Base-by-base conservation (phyloP, 2,888 invertebrate species). In the Euphydryas editha region DNA sequence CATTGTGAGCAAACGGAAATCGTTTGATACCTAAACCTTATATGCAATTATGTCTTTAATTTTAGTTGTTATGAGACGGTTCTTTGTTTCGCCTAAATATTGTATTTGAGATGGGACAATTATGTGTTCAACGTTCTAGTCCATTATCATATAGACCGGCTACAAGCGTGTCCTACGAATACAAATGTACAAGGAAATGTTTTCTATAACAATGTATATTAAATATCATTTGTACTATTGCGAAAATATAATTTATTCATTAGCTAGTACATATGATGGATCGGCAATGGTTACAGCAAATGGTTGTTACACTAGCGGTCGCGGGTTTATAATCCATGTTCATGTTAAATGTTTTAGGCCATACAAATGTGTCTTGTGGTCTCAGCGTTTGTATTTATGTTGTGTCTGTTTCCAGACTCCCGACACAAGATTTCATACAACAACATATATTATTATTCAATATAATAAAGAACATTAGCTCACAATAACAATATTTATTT, bases 101-200 rank as follows among this genome's bases (percentile, higher is more conserved):
- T 39, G 51, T 57, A 36, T 57, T 62, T 46, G 64, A 65, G 61
- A 69, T 67, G 64, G 39, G 62, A 69, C 69, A 69, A 70, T 65
- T 70, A 65, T 59, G 55, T 59, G 62, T 56, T 62, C 59, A 64
- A 58, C 64, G 62, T 67, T 65, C 58, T 62, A 54, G 36, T 65
- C 65, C 65, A 67, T 70, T 70, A 67, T 64, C 64, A 70, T 67
- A 67, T 54, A 70, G 65, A 62, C 67, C 55, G 69, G 54, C 57
- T 62, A 36, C 44, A 62, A 59, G 39, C 44, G 37, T 51, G 46
- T 62, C 44, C 47, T 67, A 55, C 60, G 62, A 69, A 67, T 69
- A 63, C 60, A 66, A 68, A 65, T 63, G 60, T 63, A 58, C 39
- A 56, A 58, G 58, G 62, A 5, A 49, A 30, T 62, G 57, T 47